Evolutionary conservation across 37 sponge, comb jelly and placozoan species (phyloP).

Genomic region (Eunapius fragilis): DNA sequence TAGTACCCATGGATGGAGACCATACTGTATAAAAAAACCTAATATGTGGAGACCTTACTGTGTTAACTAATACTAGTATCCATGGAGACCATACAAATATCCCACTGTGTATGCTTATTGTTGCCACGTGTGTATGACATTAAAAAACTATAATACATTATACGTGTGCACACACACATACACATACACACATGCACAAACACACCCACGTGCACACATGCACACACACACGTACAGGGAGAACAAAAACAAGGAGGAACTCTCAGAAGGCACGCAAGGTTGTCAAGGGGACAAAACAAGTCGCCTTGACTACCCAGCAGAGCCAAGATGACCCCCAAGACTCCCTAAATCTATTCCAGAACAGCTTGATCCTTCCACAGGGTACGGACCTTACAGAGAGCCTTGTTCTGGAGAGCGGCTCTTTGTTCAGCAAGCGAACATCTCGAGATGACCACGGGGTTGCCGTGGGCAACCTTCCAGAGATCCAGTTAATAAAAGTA

Average conservation of each 20-base stretch:
- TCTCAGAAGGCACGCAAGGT: neutral
- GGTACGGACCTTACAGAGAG: neutral
- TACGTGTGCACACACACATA: neutral
- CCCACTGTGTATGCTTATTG: too few relatives aligned
- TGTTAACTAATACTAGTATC: too few relatives aligned
- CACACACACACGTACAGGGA: constrained; percentile 4
- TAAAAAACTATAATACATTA: neutral
- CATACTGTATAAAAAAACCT: too few relatives aligned
- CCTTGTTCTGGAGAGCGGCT: neutral
- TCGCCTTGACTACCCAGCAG: neutral
- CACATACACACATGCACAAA: neutral
- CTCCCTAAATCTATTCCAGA: neutral
- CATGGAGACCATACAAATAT: too few relatives aligned
- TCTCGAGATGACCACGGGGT: neutral
- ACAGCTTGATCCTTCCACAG: neutral
- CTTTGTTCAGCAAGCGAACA: neutral
- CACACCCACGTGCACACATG: neutral
- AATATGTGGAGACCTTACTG: too few relatives aligned
- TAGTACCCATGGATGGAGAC: too few relatives aligned
- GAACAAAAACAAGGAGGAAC: neutral
- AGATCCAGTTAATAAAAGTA: neutral
- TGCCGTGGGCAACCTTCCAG: neutral
- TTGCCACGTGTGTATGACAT: too few relatives aligned
- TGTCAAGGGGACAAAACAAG: neutral
- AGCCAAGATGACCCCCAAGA: neutral